phyloP scores from a whole-genome alignment of 2,888 invertebrate genomes.

The Caenorhabditis imperialis region DNA sequence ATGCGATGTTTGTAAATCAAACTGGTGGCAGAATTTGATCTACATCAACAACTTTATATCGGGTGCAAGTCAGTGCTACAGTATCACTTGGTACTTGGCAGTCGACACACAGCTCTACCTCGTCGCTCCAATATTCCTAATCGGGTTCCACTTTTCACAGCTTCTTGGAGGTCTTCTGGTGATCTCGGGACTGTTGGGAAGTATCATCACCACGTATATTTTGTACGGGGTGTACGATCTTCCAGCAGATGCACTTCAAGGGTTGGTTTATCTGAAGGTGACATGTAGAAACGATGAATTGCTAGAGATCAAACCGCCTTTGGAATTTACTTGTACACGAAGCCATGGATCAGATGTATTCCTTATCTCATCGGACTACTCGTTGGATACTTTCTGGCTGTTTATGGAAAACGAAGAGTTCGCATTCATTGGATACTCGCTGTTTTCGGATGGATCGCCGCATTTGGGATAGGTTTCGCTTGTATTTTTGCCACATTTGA shows the following conservation, averaged over 20 bases:
- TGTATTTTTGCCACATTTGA: slow-evolving; percentile 28
- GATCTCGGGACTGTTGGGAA: too few relatives aligned
- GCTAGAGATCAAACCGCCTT: slow-evolving; percentile 7
- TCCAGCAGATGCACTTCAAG: too few relatives aligned
- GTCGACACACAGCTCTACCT: slow-evolving; percentile 57
- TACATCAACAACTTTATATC: slow-evolving; percentile 70
- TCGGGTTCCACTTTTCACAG: slow-evolving; percentile 19
- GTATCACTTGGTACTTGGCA: slow-evolving; percentile 55
- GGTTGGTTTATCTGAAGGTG: not conserved
- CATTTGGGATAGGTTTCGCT: slow-evolving; percentile 22
- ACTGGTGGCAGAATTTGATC: slow-evolving; percentile 65
- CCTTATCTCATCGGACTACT: slow-evolving; percentile 79
- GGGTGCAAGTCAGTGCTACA: slow-evolving; percentile 37
- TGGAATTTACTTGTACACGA: slow-evolving; percentile 20
- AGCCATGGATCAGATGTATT: slow-evolving; percentile 76
- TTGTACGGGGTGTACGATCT: too few relatives aligned
- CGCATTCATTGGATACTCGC: slow-evolving; percentile 3
- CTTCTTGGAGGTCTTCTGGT: too few relatives aligned
- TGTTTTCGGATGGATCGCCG: slow-evolving; percentile 19
- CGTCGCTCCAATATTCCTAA: slow-evolving; percentile 43
- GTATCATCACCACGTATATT: too few relatives aligned
- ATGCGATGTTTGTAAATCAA: slow-evolving; percentile 45
- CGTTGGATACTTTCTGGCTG: slow-evolving; percentile 78
- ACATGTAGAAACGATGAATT: not conserved
- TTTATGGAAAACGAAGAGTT: slow-evolving; percentile 9